Base-by-base conservation (phyloP, 2,797 vertebrate genomes). In the Trematocara caparti region DNA sequence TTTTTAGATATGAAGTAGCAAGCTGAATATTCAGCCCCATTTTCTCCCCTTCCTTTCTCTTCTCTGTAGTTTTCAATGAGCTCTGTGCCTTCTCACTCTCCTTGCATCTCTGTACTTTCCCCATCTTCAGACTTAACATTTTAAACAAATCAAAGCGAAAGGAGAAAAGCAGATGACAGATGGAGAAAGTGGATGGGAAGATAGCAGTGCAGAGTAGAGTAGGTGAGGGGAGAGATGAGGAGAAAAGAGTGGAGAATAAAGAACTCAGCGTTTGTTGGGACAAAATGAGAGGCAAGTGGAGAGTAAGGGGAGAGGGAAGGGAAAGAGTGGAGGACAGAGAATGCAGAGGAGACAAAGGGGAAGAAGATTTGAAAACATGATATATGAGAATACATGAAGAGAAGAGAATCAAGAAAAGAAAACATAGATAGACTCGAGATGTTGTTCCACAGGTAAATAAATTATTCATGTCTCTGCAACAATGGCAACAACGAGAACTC, bases 101-200 rank as follows among this genome's bases (percentile, higher is more conserved):
- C 40, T 59, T 10, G 45, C 59, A 30, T 75, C 49, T 78, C 49
- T 83, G 49, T 73, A n/a, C 78, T 80, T 32, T 78, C 57, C 30
- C 71, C 71, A 81, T 86, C 73, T 90, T 86, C 75, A 80, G 86
- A 88, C 84, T 79, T 83, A 86, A 84, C 80, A 89, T 90, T 92
- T 89, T 88, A 88, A 88, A 86, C 74, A 83, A 92, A 92, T 93
- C 85, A 90, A 87, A 90, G 82, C 80, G 57, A 84, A 90, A 79
- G 47, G 34, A 83, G 64, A 59, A 79, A 74, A 82, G 59, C 62
- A 57, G 57, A 83, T 78, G 84, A 86, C 30, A 79, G 76, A 85
- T n/a, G 24, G 19, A 82, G 51, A 59, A 76, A 86, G 79, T 34
- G 73, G 62, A 80, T 45, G 27, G 59, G 24, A 53, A 85, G 62